Conservation (phyloP, 2,113 vertebrate genomes). For the Pollachius pollachius region DNA sequence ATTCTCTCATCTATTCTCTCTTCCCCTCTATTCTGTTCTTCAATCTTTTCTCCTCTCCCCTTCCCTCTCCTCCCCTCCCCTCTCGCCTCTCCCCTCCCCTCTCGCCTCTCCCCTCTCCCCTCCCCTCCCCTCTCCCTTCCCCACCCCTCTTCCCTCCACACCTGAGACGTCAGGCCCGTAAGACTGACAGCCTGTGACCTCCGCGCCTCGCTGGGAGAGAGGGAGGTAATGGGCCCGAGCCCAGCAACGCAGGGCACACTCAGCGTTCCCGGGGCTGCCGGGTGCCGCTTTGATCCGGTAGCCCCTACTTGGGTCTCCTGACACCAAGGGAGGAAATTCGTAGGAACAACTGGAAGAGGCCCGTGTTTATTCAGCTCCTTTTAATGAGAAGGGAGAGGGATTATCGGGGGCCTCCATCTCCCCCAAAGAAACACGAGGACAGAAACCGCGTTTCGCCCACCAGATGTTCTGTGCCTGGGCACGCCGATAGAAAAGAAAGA, state of each 20-base stretch:
- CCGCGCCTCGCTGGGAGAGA: constrained; percentile 50
- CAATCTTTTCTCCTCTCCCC: background rate
- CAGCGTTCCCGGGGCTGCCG: constrained; percentile 55
- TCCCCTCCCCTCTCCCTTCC: constrained; percentile 6
- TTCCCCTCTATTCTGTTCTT: background rate
- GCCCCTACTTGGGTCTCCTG: constrained; percentile 72
- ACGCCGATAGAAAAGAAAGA: constrained; percentile 29
- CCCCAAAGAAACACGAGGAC: constrained; percentile 61
- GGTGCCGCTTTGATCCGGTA: constrained; percentile 73
- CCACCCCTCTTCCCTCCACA: constrained; percentile 42
- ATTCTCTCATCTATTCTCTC: background rate
- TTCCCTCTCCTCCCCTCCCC: background rate
- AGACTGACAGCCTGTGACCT: constrained; percentile 66
- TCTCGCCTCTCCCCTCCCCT: background rate
- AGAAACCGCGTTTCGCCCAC: constrained; percentile 73
- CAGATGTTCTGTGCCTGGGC: constrained; percentile 75
- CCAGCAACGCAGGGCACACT: constrained; percentile 62
- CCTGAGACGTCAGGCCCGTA: constrained; percentile 34
- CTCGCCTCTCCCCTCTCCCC: constrained; percentile 7
- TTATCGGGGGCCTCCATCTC: constrained; percentile 76
- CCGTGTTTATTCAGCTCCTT: constrained; percentile 80
- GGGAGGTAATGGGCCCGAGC: constrained; percentile 69
- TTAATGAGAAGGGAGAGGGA: constrained; percentile 80
- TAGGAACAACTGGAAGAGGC: constrained; percentile 81
- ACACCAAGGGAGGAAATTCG: constrained; percentile 78